Base-by-base conservation (phyloP, 2,797 vertebrate genomes). In the Acestrorhynchus altus region DNA sequence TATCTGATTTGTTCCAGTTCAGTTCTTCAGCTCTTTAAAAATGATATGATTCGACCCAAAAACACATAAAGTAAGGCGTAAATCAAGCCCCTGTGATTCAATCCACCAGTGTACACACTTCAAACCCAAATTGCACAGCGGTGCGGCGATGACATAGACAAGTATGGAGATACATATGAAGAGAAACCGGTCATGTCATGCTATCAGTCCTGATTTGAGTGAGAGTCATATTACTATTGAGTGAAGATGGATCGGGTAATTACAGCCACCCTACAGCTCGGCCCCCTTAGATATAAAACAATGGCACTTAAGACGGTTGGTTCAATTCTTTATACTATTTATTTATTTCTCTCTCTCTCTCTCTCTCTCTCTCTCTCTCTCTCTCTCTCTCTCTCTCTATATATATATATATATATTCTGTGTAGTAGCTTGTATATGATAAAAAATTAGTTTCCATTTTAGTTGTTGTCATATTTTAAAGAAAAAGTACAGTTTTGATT, bases 101-200 rank as follows among this genome's bases (percentile, higher is more conserved):
- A 8, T 18, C 28, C 57, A n/a, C 24, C 10, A 49, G 63, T 63
- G 13, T 10, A 74, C 12, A 18, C 12, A 49, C 15, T 49, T 49
- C 16, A 49, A 49, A 49, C 16, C 5, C 16, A 18, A 49, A n/a
- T 49, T 10, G 47, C 18, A 49, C 47, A 1, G 12, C 16, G 16
- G 47, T n/a, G 47, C 5, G 16, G 16, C 4, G 47, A 49, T 49
- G 15, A 4, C 24, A 54, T 42, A 44, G 13, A 39, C 49, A 56
- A 18, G 56, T 57, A 67, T 56, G 40, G 15, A 31, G 39, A 35
- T 12, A 57, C n/a, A 70, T 57, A 44, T 12, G 26, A 56, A 68
- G 20, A 31, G 13, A 35, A 11, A 67, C 44, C 2, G 22, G 26
- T 20, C 13, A 67, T 24, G 15, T 46, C 51, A 57, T 13, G 10